These are phyloP conservation scores for Periplaneta americana DNA, from an alignment of 1,140 invertebrate species.

Conservation along the genomic window DNA sequence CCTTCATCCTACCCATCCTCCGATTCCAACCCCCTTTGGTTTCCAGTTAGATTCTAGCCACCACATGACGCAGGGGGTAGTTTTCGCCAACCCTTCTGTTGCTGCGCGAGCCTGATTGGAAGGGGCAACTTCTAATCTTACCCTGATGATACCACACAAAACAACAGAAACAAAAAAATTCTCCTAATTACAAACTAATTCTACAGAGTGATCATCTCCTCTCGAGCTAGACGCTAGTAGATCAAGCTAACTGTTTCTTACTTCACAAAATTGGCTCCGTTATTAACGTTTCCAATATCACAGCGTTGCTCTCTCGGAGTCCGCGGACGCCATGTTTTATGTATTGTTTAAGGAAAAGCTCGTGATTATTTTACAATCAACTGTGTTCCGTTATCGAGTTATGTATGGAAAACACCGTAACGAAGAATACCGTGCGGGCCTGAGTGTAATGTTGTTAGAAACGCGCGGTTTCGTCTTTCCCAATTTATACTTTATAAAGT, in stretches of 20 bases:
- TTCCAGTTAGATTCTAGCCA: background rate
- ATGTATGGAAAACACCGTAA: no score
- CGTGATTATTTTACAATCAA: no score
- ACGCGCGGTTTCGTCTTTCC: no score
- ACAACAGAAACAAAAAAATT: background rate
- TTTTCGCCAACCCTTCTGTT: background rate
- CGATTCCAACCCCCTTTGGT: background rate
- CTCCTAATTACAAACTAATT: background rate
- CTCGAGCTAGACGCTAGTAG: background rate
- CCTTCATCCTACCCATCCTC: background rate
- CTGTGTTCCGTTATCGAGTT: no score
- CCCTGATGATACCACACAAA: background rate
- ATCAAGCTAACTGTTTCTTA: no score
- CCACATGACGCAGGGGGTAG: background rate
- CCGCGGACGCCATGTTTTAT: no score
- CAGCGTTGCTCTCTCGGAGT: no score
- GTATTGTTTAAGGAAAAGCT: no score
- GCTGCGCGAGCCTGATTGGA: background rate
- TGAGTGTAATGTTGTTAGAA: no score
- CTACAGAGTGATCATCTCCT: background rate
- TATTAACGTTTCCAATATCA: background rate
- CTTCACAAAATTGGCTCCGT: background rate
- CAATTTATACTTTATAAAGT: no score
- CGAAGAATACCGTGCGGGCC: no score
- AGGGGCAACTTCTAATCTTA: background rate